Evolutionary conservation across 1,140 invertebrate species (phyloP), one percentile per base, ranked within the genome.

Genomic region (Pseudomyrmex concolor): DNA sequence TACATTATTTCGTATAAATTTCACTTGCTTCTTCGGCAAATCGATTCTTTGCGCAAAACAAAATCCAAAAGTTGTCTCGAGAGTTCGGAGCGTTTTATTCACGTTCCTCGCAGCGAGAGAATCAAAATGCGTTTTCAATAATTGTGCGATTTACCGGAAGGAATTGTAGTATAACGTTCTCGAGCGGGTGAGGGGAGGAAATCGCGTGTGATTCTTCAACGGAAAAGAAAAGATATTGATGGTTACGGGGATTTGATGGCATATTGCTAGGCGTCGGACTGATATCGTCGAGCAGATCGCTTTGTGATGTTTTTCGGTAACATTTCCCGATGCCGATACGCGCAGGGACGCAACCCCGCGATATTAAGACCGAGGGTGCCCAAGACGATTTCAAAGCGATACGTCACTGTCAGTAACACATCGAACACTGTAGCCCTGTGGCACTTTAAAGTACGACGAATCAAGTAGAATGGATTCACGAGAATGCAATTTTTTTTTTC

Each of bases 191-290:
- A 84, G 83, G 74, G 86, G 87, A 80, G 72, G 80, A 71, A 77
- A 73, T 78, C 84, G 76, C 62, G 80, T 43, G 67, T 57, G 64
- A 70, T 89, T 85, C 83, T 84, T 51, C 73, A 70, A 17, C 62
- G 73, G 78, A 82, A 87, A 91, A 76, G 86, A 89, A 87, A 89
- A 89, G 90, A 93, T 94, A 94, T 94, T 94, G 93, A 94, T 94
- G 94, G 92, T 94, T 94, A 94, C 93, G 92, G 91, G 92, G 84
- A 93, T 94, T 94, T 94, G 93, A 94, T 94, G 91, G 93, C 93
- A 94, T 94, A 94, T 94, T 94, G 93, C 93, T 92, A 89, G 86
- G 19, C 88, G 87, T 92, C 90, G 84, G 63, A 43, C 83, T 89
- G 88, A 91, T 91, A 87, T 34, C 81, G 83, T 82, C 57, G 73